Evolutionary conservation across 2,888 invertebrate species (phyloP).

Genomic region (Nemurella pictetii): DNA sequence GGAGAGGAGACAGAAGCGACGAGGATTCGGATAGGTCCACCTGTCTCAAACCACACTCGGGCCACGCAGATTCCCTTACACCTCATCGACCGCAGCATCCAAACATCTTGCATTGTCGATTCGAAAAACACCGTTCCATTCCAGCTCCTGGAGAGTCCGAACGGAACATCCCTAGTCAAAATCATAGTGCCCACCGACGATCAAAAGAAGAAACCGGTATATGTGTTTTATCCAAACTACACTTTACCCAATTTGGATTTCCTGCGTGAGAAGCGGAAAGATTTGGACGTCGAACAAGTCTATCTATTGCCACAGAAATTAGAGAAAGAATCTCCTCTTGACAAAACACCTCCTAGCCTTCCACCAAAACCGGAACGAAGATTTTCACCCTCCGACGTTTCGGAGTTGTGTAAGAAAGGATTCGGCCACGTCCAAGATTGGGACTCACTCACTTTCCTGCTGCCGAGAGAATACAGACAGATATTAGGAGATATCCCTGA

Average conservation of each 20-base stretch:
- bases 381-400: conserved; percentile 80
- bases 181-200: conserved; percentile 32
- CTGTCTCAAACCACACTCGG: conserved; percentile 45
- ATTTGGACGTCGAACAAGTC: conserved; percentile 62
- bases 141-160: conserved; percentile 38
- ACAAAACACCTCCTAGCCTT: conserved; percentile 42
- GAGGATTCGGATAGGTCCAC: conserved; percentile 49
- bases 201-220: conserved; percentile 63
- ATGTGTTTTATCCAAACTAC: conserved; percentile 89
- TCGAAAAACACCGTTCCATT: conserved; percentile 33
- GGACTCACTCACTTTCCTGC: conserved; percentile 86
- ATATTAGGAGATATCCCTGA: conserved; percentile 80
- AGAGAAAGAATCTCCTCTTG: conserved; percentile 49
- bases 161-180: conserved; percentile 39
- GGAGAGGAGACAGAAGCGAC: conserved; percentile 60
- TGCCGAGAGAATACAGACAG: conserved; percentile 82
- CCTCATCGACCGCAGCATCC: conserved; percentile 73
- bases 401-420: conserved; percentile 77
- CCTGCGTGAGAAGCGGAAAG: conserved; percentile 57
- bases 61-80: conserved; percentile 59
- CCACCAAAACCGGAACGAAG: conserved; percentile 53
- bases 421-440: conserved; percentile 88
- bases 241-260: conserved; percentile 88
- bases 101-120: conserved; percentile 61
- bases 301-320: conserved; percentile 54